Evolutionary conservation across 2,888 invertebrate species (phyloP).

Genomic region (Galerucella calmariensis): DNA sequence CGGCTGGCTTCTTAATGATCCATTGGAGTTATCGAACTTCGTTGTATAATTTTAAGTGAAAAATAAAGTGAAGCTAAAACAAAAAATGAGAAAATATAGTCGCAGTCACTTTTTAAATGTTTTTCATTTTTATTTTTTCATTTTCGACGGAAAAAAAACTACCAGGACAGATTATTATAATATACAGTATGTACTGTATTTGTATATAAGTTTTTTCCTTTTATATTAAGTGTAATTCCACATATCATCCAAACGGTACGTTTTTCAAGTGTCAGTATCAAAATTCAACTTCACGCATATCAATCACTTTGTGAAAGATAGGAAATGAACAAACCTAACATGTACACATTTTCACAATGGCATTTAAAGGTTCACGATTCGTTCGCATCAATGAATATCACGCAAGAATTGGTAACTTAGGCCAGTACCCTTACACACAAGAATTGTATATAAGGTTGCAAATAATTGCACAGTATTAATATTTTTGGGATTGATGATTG

Average conservation of each 20-base stretch:
- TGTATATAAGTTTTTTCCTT: too few relatives aligned
- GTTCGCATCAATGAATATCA: constrained; percentile 51
- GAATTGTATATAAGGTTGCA: too few relatives aligned
- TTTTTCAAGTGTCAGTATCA: constrained; percentile 48
- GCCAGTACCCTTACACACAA: too few relatives aligned
- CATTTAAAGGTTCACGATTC: constrained; percentile 57
- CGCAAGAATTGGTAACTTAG: constrained; percentile 44
- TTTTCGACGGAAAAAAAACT: too few relatives aligned
- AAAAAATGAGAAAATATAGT: not conserved
- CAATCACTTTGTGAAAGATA: constrained; percentile 65
- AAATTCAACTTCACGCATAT: constrained; percentile 57
- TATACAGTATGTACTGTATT: too few relatives aligned
- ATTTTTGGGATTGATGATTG: too few relatives aligned
- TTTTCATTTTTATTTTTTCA: too few relatives aligned
- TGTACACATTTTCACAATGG: constrained; percentile 58
- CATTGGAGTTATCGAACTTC: constrained; percentile 18
- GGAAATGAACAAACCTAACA: constrained; percentile 61
- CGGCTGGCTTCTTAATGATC: constrained; percentile 28
- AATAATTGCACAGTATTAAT: too few relatives aligned
- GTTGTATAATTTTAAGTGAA: constrained; percentile 12
- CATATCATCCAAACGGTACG: constrained; percentile 42
- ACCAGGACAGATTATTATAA: too few relatives aligned
- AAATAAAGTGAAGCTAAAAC: not conserved
- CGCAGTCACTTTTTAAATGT: constrained; percentile 24
- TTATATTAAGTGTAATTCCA: too few relatives aligned